A percentile compares a stretch with the other conserved stretches of the same genome.
phyloP scores from a whole-genome alignment of 2,888 invertebrate species.

The Anthrax anthrax region DNA sequence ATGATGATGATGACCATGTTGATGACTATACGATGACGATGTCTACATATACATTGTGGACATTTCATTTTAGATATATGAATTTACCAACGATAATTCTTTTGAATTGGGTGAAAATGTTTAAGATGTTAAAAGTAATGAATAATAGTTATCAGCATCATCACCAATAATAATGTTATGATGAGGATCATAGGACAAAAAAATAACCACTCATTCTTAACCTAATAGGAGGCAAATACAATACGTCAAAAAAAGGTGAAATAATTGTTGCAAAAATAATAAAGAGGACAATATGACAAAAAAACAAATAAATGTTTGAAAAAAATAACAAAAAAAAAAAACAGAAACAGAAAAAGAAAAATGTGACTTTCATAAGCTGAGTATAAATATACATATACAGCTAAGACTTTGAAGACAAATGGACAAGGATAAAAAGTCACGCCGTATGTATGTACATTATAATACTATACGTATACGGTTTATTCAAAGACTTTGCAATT shows the following conservation, averaged over 20 bases:
- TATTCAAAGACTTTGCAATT: too few relatives aligned
- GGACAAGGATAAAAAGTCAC: background rate
- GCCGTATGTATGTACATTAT: too few relatives aligned
- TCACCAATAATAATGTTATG: background rate
- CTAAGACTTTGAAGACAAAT: slow-evolving; percentile 4
- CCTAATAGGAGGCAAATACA: background rate
- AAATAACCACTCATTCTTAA: too few relatives aligned
- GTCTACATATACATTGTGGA: too few relatives aligned
- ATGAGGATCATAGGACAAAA: background rate
- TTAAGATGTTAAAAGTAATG: background rate
- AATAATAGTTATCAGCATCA: slow-evolving; percentile 3
- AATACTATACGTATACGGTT: too few relatives aligned
- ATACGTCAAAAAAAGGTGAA: background rate
- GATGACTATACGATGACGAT: too few relatives aligned
- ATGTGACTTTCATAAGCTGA: slow-evolving; percentile 3
- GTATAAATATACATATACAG: background rate
- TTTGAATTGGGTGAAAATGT: too few relatives aligned
- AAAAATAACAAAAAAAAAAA: too few relatives aligned
- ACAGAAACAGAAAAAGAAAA: background rate
- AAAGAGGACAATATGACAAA: background rate
- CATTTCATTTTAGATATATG: too few relatives aligned
- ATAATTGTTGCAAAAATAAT: background rate
- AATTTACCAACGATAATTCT: too few relatives aligned
- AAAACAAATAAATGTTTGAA: background rate
- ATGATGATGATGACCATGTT: too few relatives aligned